phyloP scores from a whole-genome alignment of 1,140 invertebrate species.

The Colletes gigas region DNA sequence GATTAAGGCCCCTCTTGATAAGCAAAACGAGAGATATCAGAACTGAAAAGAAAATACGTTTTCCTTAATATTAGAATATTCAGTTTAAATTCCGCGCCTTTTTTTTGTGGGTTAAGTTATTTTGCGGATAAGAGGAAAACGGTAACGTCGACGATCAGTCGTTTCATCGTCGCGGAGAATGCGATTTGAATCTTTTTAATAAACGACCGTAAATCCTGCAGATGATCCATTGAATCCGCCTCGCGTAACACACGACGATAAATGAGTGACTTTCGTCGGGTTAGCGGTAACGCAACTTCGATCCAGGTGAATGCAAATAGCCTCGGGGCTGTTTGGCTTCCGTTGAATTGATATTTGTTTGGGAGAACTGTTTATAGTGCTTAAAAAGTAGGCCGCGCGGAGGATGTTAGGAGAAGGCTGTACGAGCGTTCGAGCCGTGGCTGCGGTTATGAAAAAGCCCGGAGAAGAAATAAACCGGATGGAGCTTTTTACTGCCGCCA shows the following conservation, averaged over 20 bases:
- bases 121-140: too few species aligned
- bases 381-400: conserved; percentile 9
- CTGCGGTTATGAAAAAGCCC: conserved; percentile 9
- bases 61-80: too few species aligned
- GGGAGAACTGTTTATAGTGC: background rate
- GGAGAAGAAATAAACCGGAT: conserved; percentile 22
- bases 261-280: conserved; percentile 3
- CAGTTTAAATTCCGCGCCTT: too few species aligned
- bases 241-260: background rate
- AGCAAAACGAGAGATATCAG: too few species aligned
- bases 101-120: too few species aligned
- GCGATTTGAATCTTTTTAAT: background rate
- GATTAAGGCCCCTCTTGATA: too few species aligned
- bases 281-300: conserved; percentile 14
- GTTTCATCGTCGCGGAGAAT: conserved; percentile 5
- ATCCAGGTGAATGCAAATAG: conserved; percentile 23
- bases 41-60: too few species aligned
- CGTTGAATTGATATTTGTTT: conserved; percentile 21
- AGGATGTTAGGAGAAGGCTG: conserved; percentile 9
- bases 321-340: conserved; percentile 2
- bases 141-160: conserved; percentile 34
- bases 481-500: conserved; percentile 4
- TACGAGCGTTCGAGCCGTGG: background rate
- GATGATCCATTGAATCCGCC: too few species aligned
- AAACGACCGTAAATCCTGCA: too few species aligned